Evolutionary conservation across 1,140 invertebrate genomes (phyloP).

Genomic region (Paraescarpia echinospica): DNA sequence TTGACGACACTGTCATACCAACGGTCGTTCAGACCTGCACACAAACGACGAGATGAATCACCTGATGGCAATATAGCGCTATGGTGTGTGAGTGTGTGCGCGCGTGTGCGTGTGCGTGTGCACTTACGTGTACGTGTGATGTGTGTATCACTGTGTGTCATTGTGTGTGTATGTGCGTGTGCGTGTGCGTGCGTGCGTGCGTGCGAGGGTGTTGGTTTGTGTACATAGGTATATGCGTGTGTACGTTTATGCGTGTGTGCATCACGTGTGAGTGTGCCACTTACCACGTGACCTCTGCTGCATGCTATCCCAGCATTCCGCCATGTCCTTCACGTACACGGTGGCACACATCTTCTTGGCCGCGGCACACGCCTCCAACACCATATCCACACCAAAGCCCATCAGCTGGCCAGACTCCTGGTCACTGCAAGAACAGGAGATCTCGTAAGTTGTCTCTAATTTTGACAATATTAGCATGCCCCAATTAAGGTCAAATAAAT

Average conservation of each 20-base stretch:
- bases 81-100: too few species aligned
- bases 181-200: too few species aligned
- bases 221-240: too few species aligned
- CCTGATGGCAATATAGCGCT: not conserved
- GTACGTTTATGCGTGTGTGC: too few species aligned
- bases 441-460: too few species aligned
- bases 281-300: not conserved
- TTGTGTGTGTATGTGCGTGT: too few species aligned
- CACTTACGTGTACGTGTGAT: too few species aligned
- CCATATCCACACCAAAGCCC: not conserved
- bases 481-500: too few species aligned
- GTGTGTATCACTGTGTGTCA: too few species aligned
- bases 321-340: not conserved
- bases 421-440: not conserved
- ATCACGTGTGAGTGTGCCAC: not conserved
- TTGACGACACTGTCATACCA: not conserved
- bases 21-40: not conserved
- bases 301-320: not conserved
- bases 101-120: too few species aligned
- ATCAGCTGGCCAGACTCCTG: not conserved
- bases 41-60: not conserved
- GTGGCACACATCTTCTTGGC: not conserved
- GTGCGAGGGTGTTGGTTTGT: too few species aligned
- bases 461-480: too few species aligned
- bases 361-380: not conserved